Evolutionary conservation across 2,888 invertebrate species (phyloP).

Genomic region (Prosapia bicincta): DNA sequence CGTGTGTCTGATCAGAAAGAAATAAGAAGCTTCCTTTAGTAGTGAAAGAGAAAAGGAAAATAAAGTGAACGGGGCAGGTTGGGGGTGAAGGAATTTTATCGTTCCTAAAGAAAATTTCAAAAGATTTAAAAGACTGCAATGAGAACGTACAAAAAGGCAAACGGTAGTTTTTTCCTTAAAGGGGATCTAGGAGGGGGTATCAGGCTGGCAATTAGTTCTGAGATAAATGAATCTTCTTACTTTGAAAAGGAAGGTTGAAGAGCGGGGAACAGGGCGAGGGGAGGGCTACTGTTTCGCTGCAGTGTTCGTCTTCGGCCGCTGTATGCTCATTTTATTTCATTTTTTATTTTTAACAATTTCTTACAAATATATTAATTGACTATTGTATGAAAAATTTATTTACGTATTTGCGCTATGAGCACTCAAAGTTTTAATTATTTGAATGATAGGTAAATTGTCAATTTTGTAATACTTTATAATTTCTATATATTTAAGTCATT

Average conservation of each 20-base stretch:
- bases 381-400: no score
- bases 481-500: no score
- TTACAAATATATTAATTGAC: no score
- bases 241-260: constrained; percentile 28
- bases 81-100: constrained; percentile 18
- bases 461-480: no score
- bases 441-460: no score
- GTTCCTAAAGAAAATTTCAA: constrained; percentile 21
- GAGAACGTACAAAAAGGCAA: constrained; percentile 30
- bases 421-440: no score
- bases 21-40: constrained; percentile 29
- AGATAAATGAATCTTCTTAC: constrained; percentile 35
- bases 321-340: background rate
- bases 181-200: constrained; percentile 27
- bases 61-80: no score
- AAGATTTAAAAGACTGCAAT: constrained; percentile 19
- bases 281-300: background rate
- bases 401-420: no score
- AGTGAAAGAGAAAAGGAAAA: background rate
- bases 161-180: constrained; percentile 31
- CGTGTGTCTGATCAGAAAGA: constrained; percentile 26
- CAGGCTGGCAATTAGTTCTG: constrained; percentile 31
- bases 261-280: constrained; percentile 4
- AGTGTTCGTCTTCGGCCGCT: background rate
- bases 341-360: no score